Conservation (phyloP, 1,140 invertebrate species). For the Yoshiicerus persimilis region DNA sequence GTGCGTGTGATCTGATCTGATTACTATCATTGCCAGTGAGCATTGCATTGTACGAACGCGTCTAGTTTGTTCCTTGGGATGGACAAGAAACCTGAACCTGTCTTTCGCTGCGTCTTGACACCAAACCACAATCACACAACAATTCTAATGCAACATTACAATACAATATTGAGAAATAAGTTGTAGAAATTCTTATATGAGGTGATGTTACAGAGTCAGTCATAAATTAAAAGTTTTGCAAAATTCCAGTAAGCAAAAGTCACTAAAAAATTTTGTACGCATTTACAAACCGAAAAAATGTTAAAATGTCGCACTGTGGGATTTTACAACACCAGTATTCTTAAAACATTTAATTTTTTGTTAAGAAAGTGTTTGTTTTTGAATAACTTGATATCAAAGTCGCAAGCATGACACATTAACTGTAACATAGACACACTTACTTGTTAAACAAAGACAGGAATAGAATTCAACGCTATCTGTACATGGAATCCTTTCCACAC, state of each 20-base stretch:
- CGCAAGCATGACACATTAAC: not conserved
- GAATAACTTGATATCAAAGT: no score
- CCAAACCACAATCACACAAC: slow-evolving; percentile 6
- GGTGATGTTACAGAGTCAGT: no score
- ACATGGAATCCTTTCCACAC: not conserved
- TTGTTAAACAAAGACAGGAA: not conserved
- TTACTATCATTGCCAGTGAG: slow-evolving; percentile 22
- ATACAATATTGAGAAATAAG: not conserved
- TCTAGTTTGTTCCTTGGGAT: not conserved
- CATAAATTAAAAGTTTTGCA: no score
- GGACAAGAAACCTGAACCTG: slow-evolving; percentile 3
- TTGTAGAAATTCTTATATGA: no score
- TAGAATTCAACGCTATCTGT: not conserved
- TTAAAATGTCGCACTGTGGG: no score
- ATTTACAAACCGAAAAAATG: no score
- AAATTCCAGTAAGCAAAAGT: no score
- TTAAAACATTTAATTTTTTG: no score
- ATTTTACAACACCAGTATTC: no score
- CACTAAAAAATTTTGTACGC: no score
- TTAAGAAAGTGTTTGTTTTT: no score
- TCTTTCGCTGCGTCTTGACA: slow-evolving; percentile 11
- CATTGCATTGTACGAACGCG: not conserved
- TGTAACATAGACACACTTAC: not conserved
- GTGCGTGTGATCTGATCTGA: slow-evolving; percentile 28
- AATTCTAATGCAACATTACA: not conserved